Conservation (phyloP, 2,113 vertebrate species). For the Perccottus glenii region DNA sequence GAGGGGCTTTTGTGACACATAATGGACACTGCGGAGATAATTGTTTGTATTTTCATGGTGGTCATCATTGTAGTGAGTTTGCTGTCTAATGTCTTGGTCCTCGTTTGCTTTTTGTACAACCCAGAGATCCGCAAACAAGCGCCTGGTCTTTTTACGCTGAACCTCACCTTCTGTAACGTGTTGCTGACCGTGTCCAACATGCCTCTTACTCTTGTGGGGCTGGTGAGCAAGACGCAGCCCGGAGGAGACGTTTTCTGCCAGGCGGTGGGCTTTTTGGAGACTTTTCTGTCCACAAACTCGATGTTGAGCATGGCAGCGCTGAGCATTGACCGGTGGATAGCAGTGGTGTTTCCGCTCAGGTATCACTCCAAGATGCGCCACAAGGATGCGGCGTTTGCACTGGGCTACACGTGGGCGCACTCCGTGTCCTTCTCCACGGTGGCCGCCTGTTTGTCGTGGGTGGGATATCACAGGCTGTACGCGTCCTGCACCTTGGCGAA, state of each 20-base stretch:
- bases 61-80: slow-evolving; percentile 90
- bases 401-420: slow-evolving; percentile 96
- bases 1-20: slow-evolving; percentile 57
- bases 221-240: slow-evolving; percentile 85
- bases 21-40: slow-evolving; percentile 92
- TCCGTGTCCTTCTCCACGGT: slow-evolving; percentile 89
- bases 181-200: slow-evolving; percentile 94
- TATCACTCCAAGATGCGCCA: slow-evolving; percentile 96
- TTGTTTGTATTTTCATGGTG: slow-evolving; percentile 86
- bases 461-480: slow-evolving; percentile 93
- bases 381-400: slow-evolving; percentile 88
- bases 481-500: slow-evolving; percentile 93
- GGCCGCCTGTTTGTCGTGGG: slow-evolving; percentile 90
- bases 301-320: slow-evolving; percentile 99
- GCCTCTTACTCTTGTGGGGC: slow-evolving; percentile 93
- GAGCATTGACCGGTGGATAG: slow-evolving; percentile 98
- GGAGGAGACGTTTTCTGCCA: slow-evolving; percentile 88
- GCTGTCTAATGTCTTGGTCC: slow-evolving; percentile 97
- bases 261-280: slow-evolving; percentile 91
- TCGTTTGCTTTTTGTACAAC: slow-evolving; percentile 94
- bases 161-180: slow-evolving; percentile 97
- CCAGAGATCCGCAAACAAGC: slow-evolving; percentile 95
- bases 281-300: slow-evolving; percentile 93
- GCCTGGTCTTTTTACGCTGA: slow-evolving; percentile 94
- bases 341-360: slow-evolving; percentile 94